Evolutionary conservation across 2,888 invertebrate genomes (phyloP).

Genomic region (Cantharis nigra): DNA sequence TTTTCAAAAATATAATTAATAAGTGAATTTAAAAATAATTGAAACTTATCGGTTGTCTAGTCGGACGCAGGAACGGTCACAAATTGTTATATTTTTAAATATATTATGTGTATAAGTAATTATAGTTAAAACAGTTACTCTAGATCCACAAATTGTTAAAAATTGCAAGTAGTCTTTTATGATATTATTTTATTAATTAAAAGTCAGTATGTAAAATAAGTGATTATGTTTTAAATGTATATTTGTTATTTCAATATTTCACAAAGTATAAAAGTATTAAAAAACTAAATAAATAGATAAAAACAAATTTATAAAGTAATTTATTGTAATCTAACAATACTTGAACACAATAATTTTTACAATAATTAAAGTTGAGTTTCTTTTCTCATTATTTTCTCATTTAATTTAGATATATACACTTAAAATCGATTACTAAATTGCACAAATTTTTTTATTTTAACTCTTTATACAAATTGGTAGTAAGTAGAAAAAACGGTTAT

Average conservation of each 20-base stretch:
- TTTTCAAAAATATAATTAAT: too few relatives aligned
- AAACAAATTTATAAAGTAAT: slow-evolving; percentile 9
- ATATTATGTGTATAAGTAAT: too few relatives aligned
- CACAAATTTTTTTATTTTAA: slow-evolving; percentile 18
- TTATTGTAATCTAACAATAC: slow-evolving; percentile 22
- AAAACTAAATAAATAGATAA: neutral
- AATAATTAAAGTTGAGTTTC: slow-evolving; percentile 27
- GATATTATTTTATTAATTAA: neutral
- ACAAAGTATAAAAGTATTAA: neutral
- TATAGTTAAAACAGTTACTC: too few relatives aligned
- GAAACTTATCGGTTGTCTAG: too few relatives aligned
- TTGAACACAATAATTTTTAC: slow-evolving; percentile 33
- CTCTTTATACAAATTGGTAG: slow-evolving; percentile 19
- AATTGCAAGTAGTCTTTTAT: neutral
- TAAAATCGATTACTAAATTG: slow-evolving; percentile 22
- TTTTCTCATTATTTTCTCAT: slow-evolving; percentile 26
- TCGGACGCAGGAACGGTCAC: too few relatives aligned
- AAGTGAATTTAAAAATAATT: too few relatives aligned
- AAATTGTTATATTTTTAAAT: too few relatives aligned
- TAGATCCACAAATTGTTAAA: neutral
- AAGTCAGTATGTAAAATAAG: neutral
- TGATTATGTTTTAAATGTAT: neutral
- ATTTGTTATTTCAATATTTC: neutral
- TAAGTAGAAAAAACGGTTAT: slow-evolving; percentile 17
- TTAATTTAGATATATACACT: slow-evolving; percentile 30